Base-by-base conservation (phyloP, 2,888 invertebrate genomes). In the Cremastinae sp. region DNA sequence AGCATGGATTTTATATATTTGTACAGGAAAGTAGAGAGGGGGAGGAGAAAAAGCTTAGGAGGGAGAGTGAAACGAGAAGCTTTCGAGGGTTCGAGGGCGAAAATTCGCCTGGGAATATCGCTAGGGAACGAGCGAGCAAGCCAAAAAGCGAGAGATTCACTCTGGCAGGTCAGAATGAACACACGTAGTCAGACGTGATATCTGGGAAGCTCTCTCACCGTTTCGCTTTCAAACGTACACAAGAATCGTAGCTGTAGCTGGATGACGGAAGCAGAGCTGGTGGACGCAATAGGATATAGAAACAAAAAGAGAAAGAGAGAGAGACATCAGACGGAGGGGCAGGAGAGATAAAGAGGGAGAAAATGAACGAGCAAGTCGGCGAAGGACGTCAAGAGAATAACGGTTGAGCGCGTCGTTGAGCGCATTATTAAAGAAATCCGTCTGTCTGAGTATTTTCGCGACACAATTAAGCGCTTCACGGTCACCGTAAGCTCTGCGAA, bases 391-490 rank as follows among this genome's bases (percentile, higher is more conserved):
- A 79, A 82, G 80, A 81, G 83, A 80, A 79, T 68, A 80, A 81
- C 81, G 81, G 81, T 81, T 79, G 84, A 84, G 82, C 82, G 81
- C 82, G 77, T 81, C 81, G 84, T 80, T 79, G 82, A 80, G 83
- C 82, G 81, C 84, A 83, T 84, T 86, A 87, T 86, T 86, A 86
- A 85, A 85, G 85, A 83, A 87, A 86, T 87, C 84, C 85, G 82
- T 82, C 83, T 80, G 86, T 87, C 86, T 86, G 86, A 87, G 85
- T 84, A 86, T 87, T 86, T 87, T 82, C 81, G 83, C 84, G 84
- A 84, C 83, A 83, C 85, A 86, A 85, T 85, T 85, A 84, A 83
- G 82, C 81, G 80, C 74, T 78, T 78, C 69, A 80, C 79, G 78
- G 79, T 81, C 80, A 83, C 83, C 81, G 83, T 82, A 81, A 82